A percentile compares a stretch with the other conserved stretches of the same genome.
Evolutionary conservation across 1,140 invertebrate genomes (phyloP).

Genomic region (Oscheius sp.): DNA sequence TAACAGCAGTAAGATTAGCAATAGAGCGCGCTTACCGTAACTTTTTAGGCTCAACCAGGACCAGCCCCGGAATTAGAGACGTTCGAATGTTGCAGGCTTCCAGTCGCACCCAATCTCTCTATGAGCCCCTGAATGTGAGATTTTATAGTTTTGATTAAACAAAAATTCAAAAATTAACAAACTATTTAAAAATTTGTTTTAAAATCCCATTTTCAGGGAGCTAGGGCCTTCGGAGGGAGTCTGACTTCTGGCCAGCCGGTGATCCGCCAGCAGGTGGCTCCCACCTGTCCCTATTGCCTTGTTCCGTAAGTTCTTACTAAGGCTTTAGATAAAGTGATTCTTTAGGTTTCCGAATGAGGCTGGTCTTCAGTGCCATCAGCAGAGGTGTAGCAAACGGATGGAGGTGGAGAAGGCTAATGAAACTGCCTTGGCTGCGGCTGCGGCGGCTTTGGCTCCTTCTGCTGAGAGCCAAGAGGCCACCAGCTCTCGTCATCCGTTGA

Average conservation of each 20-base stretch:
- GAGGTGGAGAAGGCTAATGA: conserved; percentile 32
- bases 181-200: background rate
- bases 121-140: background rate
- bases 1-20: conserved; percentile 35
- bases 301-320: background rate
- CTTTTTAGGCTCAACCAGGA: conserved; percentile 25
- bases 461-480: background rate
- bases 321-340: background rate
- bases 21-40: conserved; percentile 12
- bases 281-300: conserved; percentile 25
- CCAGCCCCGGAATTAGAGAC: conserved; percentile 13
- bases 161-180: background rate
- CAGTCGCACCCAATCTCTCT: conserved; percentile 25
- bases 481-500: conserved; percentile 15
- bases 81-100: conserved; percentile 21
- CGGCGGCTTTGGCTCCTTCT: background rate
- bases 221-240: conserved; percentile 9
- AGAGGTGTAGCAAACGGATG: background rate
- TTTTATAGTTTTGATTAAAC: background rate
- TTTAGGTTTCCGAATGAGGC: conserved; percentile 26
- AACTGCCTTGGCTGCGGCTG: background rate
- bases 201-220: background rate
- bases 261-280: conserved; percentile 1
- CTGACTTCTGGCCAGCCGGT: conserved; percentile 20
- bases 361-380: conserved; percentile 14